A percentile compares a stretch with the other conserved stretches of the same genome.
Evolutionary conservation across 37 sponge, comb jelly and placozoan species (phyloP).

Genomic region (Ianthella basta): DNA sequence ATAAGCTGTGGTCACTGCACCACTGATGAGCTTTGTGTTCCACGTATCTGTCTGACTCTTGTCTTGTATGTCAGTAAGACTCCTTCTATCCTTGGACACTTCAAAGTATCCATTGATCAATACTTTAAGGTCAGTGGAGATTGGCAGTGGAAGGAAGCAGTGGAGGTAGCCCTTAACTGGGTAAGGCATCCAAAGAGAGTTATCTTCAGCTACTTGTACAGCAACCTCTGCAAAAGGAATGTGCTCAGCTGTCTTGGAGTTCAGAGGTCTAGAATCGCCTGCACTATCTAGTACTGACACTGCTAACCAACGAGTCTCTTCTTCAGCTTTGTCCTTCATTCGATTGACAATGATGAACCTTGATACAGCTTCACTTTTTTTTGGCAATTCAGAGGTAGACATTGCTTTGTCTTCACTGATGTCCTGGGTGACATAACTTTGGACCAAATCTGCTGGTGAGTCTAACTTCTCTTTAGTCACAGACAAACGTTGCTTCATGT

Average conservation of each 20-base stretch:
- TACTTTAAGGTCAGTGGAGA: constrained; percentile 39
- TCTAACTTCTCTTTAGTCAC: background rate
- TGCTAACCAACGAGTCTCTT: too few species aligned
- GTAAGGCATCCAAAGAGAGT: background rate
- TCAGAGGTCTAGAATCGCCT: too few species aligned
- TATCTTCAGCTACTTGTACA: constrained; percentile 13
- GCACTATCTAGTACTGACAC: too few species aligned
- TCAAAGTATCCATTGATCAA: constrained; percentile 81
- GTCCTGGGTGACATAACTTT: background rate
- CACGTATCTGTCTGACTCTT: constrained; percentile 31
- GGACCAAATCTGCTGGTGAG: too few species aligned
- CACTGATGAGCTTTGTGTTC: constrained; percentile 50
- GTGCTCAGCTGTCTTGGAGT: background rate
- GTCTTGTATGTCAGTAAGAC: constrained; percentile 26
- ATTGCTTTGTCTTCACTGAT: background rate
- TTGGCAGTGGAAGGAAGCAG: constrained; percentile 75
- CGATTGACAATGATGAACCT: too few species aligned
- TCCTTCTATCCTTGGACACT: constrained; percentile 49
- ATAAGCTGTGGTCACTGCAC: constrained; percentile 42
- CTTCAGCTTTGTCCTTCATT: background rate
- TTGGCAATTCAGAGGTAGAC: too few species aligned
- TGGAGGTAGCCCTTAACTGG: constrained; percentile 25
- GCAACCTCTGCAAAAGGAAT: constrained; percentile 49
- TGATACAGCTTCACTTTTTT: background rate
- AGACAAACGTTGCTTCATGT: constrained; percentile 4